phyloP scores from a whole-genome alignment of 2,797 vertebrate genomes.

The Lerista edwardsae region DNA sequence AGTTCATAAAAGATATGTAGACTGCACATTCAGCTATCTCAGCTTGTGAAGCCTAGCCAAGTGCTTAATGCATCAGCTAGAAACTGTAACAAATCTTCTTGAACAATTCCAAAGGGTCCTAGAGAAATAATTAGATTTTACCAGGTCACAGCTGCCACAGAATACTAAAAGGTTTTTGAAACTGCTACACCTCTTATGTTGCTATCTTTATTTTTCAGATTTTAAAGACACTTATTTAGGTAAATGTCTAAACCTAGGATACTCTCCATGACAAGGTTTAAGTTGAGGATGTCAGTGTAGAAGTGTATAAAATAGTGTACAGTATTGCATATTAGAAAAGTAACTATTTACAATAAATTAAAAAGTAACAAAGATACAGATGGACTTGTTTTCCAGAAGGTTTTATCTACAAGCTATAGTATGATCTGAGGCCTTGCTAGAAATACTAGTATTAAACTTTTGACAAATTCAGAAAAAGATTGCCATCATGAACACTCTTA shows the following conservation, averaged over 20 bases:
- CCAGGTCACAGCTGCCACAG: constrained; percentile 70
- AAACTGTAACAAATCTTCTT: constrained; percentile 69
- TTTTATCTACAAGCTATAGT: constrained; percentile 56
- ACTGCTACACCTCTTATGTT: constrained; percentile 60
- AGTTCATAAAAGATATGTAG: constrained; percentile 63
- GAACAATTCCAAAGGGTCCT: constrained; percentile 70
- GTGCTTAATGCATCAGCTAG: constrained; percentile 67
- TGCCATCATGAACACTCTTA: background rate
- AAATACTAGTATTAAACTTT: constrained; percentile 45
- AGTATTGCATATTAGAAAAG: constrained; percentile 10
- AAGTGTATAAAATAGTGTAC: constrained; percentile 49
- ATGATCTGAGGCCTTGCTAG: background rate
- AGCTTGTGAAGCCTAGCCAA: constrained; percentile 67
- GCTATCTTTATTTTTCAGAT: constrained; percentile 61
- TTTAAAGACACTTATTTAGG: constrained; percentile 57
- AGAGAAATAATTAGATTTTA: constrained; percentile 79
- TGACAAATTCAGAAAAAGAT: constrained; percentile 53
- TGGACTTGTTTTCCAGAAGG: too few relatives aligned
- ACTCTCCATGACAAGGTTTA: constrained; percentile 42
- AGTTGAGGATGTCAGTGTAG: constrained; percentile 16
- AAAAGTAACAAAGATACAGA: background rate
- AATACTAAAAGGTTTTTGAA: constrained; percentile 68
- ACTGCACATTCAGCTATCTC: constrained; percentile 67
- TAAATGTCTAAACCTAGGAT: constrained; percentile 54
- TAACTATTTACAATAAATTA: constrained; percentile 41